phyloP scores from a whole-genome alignment of 2,113 vertebrate species.

The Craseonycteris thonglongyai region DNA sequence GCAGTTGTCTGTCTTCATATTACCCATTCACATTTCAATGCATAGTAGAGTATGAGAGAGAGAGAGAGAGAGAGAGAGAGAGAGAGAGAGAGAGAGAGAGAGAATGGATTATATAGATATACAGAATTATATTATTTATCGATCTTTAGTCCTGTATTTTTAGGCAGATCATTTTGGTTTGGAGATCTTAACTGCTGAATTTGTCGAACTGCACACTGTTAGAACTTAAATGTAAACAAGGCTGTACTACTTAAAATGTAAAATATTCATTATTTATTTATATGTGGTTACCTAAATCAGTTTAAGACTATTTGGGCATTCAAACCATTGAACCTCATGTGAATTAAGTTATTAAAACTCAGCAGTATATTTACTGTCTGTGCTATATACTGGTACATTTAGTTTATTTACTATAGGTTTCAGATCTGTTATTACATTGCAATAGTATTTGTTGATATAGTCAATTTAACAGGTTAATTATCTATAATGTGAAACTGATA shows the following conservation, averaged over 20 bases:
- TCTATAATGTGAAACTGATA: background rate
- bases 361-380: background rate
- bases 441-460: background rate
- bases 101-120: background rate
- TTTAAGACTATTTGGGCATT: background rate
- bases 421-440: background rate
- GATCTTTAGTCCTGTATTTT: background rate
- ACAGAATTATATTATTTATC: background rate
- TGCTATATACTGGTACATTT: background rate
- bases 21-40: background rate
- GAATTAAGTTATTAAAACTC: slow-evolving; percentile 11
- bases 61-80: background rate
- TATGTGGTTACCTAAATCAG: background rate
- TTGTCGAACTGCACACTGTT: background rate
- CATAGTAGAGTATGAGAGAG: background rate
- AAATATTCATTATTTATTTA: background rate
- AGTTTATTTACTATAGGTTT: background rate
- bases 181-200: background rate
- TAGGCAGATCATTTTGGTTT: background rate
- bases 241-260: background rate
- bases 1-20: too few relatives aligned
- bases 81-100: background rate
- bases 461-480: background rate
- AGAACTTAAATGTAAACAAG: background rate
- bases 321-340: background rate